phyloP scores from a whole-genome alignment of 2,113 vertebrate genomes.

The Corythornis cristatus region DNA sequence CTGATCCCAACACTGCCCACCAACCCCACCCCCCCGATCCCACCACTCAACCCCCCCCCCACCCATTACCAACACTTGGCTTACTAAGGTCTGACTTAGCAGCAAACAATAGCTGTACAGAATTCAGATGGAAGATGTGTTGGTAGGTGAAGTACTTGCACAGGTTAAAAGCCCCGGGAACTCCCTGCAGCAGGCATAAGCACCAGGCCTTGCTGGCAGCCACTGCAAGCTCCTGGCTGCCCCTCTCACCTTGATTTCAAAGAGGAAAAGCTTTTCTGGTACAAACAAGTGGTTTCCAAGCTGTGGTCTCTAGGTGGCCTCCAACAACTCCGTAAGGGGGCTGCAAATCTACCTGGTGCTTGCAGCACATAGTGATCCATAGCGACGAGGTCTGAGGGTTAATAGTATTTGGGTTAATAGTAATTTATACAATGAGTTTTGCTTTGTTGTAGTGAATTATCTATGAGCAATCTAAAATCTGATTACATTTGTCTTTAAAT shows the following conservation, averaged over 20 bases:
- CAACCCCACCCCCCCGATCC: too few species aligned
- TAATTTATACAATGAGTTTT: background rate
- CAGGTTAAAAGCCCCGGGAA: background rate
- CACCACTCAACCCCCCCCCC: too few species aligned
- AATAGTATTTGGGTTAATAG: background rate
- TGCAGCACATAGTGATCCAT: accelerated
- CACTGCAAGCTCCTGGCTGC: background rate
- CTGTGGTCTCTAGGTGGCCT: background rate
- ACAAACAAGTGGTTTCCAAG: background rate
- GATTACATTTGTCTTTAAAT: background rate
- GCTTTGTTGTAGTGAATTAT: background rate
- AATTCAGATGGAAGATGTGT: background rate
- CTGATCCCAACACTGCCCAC: too few species aligned
- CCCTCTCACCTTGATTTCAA: background rate
- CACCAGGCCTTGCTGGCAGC: background rate
- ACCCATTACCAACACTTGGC: background rate
- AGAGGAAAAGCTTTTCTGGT: background rate
- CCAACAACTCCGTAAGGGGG: background rate
- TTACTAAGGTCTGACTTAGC: background rate
- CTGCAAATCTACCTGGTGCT: background rate
- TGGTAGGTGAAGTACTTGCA: background rate
- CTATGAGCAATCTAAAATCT: background rate
- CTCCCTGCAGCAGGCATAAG: background rate
- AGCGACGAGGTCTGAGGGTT: background rate
- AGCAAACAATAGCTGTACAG: background rate